Conservation (phyloP, 1,140 invertebrate species). For the Dufourea novaeangliae region DNA sequence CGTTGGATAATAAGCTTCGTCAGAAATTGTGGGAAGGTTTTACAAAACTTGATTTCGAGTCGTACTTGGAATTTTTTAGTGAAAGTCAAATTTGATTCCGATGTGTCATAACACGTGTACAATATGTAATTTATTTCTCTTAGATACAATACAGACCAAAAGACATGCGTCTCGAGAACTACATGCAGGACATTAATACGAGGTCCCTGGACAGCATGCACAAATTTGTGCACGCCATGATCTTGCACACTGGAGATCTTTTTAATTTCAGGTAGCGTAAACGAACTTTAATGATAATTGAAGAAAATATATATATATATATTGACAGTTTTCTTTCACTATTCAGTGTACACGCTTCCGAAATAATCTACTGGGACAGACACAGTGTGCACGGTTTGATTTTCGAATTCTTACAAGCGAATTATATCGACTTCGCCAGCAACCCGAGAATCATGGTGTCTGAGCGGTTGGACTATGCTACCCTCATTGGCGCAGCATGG, state of each 20-base stretch:
- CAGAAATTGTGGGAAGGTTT: too few species aligned
- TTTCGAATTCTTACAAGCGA: slow-evolving; percentile 54
- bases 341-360: slow-evolving; percentile 53
- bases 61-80: too few species aligned
- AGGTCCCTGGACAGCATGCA: slow-evolving; percentile 67
- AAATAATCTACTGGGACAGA: slow-evolving; percentile 63
- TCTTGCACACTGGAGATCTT: slow-evolving; percentile 60
- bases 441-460: slow-evolving; percentile 64
- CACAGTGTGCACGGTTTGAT: slow-evolving; percentile 61
- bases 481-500: slow-evolving; percentile 59
- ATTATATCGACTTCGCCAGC: slow-evolving; percentile 62
- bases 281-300: background rate
- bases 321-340: background rate
- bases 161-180: slow-evolving; percentile 60
- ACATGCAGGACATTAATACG: slow-evolving; percentile 64
- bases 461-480: slow-evolving; percentile 55
- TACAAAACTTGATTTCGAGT: too few species aligned
- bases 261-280: slow-evolving; percentile 64
- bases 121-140: background rate
- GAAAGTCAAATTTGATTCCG: too few species aligned
- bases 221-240: slow-evolving; percentile 67
- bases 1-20: too few species aligned
- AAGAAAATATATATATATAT: background rate
- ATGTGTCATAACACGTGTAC: too few species aligned
- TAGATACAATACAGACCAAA: slow-evolving; percentile 67